Evolutionary conservation across 2,113 vertebrate genomes (phyloP).

Genomic region (Datnioides undecimradiatus): DNA sequence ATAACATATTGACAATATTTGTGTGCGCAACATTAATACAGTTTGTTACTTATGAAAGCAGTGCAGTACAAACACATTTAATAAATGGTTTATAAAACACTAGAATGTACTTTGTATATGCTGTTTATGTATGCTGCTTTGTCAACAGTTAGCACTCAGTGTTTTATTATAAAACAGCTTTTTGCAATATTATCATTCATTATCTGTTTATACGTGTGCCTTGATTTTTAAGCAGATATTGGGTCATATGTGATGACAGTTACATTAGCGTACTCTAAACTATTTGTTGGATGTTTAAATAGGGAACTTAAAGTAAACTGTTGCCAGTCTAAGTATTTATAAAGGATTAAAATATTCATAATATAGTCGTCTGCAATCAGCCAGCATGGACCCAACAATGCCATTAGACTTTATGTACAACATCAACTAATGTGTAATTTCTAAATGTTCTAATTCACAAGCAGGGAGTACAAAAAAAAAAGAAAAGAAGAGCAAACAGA

Average conservation of each 20-base stretch:
- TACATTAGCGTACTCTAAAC: no score
- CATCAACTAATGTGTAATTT: background rate
- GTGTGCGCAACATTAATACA: background rate
- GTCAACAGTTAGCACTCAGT: no score
- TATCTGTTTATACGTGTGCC: background rate
- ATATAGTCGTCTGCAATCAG: background rate
- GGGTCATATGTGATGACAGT: no score
- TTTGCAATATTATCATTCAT: background rate
- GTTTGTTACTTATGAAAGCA: background rate
- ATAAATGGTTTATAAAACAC: background rate
- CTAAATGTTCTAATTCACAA: constrained; percentile 2
- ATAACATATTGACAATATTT: background rate
- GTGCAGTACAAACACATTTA: background rate
- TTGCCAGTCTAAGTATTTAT: background rate
- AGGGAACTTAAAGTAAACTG: background rate
- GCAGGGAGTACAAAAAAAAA: background rate
- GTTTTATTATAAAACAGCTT: background rate
- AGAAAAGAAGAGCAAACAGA: constrained; percentile 23
- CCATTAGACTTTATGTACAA: background rate
- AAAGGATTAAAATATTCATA: background rate
- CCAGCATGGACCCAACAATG: background rate
- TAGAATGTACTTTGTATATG: no score
- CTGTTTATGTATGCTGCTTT: no score
- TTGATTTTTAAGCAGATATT: background rate
- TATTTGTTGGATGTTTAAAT: background rate